These are phyloP conservation scores for Mayetiola destructor DNA, from an alignment of 2,888 invertebrate genomes.

Conservation along the genomic window DNA sequence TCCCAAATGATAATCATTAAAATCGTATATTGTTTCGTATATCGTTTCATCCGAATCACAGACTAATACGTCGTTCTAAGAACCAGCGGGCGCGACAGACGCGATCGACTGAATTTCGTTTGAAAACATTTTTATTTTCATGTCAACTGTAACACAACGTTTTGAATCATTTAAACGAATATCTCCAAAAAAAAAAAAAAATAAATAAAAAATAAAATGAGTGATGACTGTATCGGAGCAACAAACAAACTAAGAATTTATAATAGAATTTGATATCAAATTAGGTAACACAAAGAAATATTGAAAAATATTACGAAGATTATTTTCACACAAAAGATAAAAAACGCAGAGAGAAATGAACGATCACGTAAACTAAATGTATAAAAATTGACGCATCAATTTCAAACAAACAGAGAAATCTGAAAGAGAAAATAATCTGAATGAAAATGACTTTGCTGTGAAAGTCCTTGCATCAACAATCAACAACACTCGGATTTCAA, in stretches of 20 bases:
- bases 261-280: neutral
- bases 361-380: neutral
- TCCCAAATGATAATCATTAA: too few relatives aligned
- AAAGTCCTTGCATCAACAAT: constrained; percentile 14
- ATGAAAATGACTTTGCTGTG: neutral
- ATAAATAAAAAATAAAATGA: too few relatives aligned
- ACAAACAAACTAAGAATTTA: neutral
- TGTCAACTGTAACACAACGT: neutral
- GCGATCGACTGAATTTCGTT: neutral
- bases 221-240: too few relatives aligned
- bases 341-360: neutral
- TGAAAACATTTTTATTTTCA: neutral
- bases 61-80: neutral
- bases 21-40: too few relatives aligned
- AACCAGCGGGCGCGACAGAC: neutral
- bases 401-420: neutral
- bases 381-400: neutral
- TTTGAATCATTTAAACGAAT: too few relatives aligned
- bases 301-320: neutral
- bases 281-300: neutral
- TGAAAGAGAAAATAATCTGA: neutral
- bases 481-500: constrained; percentile 12
- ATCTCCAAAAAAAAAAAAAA: too few relatives aligned
- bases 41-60: neutral
- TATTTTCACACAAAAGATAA: neutral